These are phyloP conservation scores for Halotydeus destructor DNA, from an alignment of 1,140 invertebrate species.

Conservation along the genomic window DNA sequence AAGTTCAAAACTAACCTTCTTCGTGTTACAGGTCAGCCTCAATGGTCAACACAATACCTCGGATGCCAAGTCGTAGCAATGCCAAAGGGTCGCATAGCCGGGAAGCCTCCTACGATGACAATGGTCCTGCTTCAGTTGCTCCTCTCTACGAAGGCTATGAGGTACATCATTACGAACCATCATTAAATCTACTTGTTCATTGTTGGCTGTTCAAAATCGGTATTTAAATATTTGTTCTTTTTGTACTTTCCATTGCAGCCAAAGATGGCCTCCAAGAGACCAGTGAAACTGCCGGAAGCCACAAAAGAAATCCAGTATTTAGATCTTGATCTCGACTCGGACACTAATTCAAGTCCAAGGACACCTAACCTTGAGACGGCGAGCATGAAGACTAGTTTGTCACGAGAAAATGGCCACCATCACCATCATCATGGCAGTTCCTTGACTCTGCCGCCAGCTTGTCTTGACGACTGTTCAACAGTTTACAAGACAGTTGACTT, in stretches of 20 bases:
- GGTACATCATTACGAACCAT: too few relatives aligned
- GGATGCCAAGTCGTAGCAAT: too few relatives aligned
- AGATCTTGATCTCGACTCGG: slow-evolving; percentile 10
- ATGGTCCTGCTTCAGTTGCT: too few relatives aligned
- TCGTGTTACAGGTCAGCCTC: not conserved
- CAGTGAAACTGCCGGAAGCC: not conserved
- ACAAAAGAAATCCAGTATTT: slow-evolving; percentile 8
- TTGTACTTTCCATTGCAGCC: not conserved
- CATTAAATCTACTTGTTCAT: too few relatives aligned
- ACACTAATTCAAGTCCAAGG: slow-evolving; percentile 3
- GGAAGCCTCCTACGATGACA: too few relatives aligned
- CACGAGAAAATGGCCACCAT: not conserved
- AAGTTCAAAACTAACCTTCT: not conserved
- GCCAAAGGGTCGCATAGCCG: too few relatives aligned
- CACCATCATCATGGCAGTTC: too few relatives aligned
- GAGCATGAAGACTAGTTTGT: too few relatives aligned
- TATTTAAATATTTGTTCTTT: too few relatives aligned
- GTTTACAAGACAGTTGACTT: slow-evolving; percentile 79
- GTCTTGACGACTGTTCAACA: slow-evolving; percentile 24
- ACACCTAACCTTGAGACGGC: not conserved
- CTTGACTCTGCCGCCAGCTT: not conserved
- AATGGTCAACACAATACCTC: too few relatives aligned
- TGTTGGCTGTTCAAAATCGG: too few relatives aligned
- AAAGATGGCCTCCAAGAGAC: not conserved
- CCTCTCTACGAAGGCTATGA: too few relatives aligned